Percentiles rank a stretch among this genome's conserved stretches.
These are phyloP conservation scores for Matsumyia berberina DNA, from an alignment of 2,888 invertebrate genomes.

Conservation along the genomic window DNA sequence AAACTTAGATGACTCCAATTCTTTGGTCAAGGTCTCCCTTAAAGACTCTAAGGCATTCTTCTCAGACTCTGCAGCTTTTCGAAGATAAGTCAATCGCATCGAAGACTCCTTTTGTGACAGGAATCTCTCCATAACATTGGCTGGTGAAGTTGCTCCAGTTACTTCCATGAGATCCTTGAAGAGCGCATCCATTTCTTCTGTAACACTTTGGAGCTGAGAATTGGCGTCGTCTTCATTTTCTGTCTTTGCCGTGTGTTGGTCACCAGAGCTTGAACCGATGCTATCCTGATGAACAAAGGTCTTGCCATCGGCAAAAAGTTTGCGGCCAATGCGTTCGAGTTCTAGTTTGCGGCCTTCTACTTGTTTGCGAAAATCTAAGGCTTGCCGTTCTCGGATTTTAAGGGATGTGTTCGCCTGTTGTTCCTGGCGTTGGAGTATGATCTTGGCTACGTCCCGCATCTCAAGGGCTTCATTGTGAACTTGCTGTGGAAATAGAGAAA, in stretches of 20 bases:
- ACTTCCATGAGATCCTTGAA: constrained; percentile 91
- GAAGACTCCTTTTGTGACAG: constrained; percentile 90
- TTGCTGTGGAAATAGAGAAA: constrained; percentile 82
- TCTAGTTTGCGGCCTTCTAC: constrained; percentile 90
- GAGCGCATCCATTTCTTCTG: constrained; percentile 86
- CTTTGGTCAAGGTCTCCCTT: constrained; percentile 87
- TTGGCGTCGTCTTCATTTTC: constrained; percentile 82
- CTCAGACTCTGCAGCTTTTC: constrained; percentile 90
- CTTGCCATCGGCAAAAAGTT: constrained; percentile 88
- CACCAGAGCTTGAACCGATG: constrained; percentile 85
- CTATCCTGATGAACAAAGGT: constrained; percentile 87
- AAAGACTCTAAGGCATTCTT: constrained; percentile 89
- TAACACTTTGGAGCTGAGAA: constrained; percentile 80
- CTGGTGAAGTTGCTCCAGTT: constrained; percentile 90
- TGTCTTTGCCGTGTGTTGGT: constrained; percentile 82
- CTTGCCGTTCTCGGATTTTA: constrained; percentile 87
- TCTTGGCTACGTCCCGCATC: constrained; percentile 89
- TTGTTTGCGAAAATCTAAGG: constrained; percentile 87
- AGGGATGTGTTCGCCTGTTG: constrained; percentile 88
- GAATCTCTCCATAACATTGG: constrained; percentile 91
- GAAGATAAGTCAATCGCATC: constrained; percentile 88
- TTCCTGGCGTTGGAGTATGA: constrained; percentile 89
- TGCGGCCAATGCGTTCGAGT: constrained; percentile 90
- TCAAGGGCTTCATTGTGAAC: constrained; percentile 90
- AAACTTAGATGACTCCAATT: constrained; percentile 91